Evolutionary conservation across 2,888 invertebrate species (phyloP), one percentile per base, ranked within the genome.

Genomic region (Charanyca ferruginea): DNA sequence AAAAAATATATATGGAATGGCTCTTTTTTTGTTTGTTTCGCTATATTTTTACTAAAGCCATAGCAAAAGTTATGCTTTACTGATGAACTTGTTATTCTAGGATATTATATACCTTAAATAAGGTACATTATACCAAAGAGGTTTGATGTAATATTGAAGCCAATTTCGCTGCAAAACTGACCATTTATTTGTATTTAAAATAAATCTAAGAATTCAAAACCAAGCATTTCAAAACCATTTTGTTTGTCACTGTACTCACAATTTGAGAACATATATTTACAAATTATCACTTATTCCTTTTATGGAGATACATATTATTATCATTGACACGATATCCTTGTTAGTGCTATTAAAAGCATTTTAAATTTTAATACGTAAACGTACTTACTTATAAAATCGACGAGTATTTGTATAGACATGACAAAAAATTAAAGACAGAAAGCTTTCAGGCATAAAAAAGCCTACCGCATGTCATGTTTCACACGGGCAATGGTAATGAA

Each of bases 221-320:
- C n/a, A n/a, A n/a, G n/a, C 5, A 45, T 44, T 22, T 41, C 1
- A 16, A 51, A 66, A 44, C 52, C 70, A 61, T 89, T 86, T 47
- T 83, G 84, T 66, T 35, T 77, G n/a, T 18, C 66, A 88, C 52
- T 91, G 90, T 94, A 93, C 90, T 61, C 28, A 83, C 89, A 91
- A 91, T 91, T 92, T 90, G 87, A 87, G 86, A 85, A 86, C 88
- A 88, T 85, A 89, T 89, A 92, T 93, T 94, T 91, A 94, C 94
- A 94, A 94, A 94, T 95, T 95, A 93, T 93, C 94, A 90, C 94
- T 90, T 89, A 86, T 87, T 87, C 83, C 80, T 75, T 83, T 84
- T 80, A 79, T 83, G 79, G 83, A 83, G 84, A 85, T 85, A 83
- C 80, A 84, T 79, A 81, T 84, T 84, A 80, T 71, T 77, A 81